These are phyloP conservation scores for Radopholus similis DNA, from an alignment of 1,140 invertebrate genomes.

Conservation along the genomic window DNA sequence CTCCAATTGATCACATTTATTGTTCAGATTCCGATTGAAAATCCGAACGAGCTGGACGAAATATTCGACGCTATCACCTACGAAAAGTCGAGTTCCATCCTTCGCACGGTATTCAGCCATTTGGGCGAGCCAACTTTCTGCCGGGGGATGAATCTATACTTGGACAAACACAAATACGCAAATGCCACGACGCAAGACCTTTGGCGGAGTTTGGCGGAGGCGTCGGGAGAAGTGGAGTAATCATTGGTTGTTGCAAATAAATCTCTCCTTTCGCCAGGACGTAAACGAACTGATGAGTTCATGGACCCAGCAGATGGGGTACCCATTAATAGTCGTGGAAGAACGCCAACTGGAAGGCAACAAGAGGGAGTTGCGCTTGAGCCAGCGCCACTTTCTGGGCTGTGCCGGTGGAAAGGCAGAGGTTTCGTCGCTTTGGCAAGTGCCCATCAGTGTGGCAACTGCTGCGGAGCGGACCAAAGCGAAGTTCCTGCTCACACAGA, in stretches of 20 bases:
- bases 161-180: slow-evolving; percentile 79
- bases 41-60: slow-evolving; percentile 46
- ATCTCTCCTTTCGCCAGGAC: slow-evolving; percentile 62
- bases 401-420: slow-evolving; percentile 40
- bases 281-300: slow-evolving; percentile 84
- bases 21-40: slow-evolving; percentile 60
- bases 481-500: slow-evolving; percentile 69
- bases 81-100: slow-evolving; percentile 71
- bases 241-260: slow-evolving; percentile 11
- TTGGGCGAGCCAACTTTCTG: slow-evolving; percentile 85
- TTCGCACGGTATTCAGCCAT: slow-evolving; percentile 90
- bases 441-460: slow-evolving; percentile 79
- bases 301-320: slow-evolving; percentile 90
- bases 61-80: slow-evolving; percentile 64
- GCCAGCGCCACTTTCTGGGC: slow-evolving; percentile 36
- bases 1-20: not conserved
- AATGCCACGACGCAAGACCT: slow-evolving; percentile 91
- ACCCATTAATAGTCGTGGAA: slow-evolving; percentile 69
- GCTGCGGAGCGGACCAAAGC: slow-evolving; percentile 67
- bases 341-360: slow-evolving; percentile 21
- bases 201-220: slow-evolving; percentile 82
- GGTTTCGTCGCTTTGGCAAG: slow-evolving; percentile 57
- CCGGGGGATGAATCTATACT: slow-evolving; percentile 87
- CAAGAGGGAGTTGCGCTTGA: slow-evolving; percentile 20
- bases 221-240: slow-evolving; percentile 76